phyloP scores from a whole-genome alignment of 2,888 invertebrate species.

The Pristionchus arcanus region DNA sequence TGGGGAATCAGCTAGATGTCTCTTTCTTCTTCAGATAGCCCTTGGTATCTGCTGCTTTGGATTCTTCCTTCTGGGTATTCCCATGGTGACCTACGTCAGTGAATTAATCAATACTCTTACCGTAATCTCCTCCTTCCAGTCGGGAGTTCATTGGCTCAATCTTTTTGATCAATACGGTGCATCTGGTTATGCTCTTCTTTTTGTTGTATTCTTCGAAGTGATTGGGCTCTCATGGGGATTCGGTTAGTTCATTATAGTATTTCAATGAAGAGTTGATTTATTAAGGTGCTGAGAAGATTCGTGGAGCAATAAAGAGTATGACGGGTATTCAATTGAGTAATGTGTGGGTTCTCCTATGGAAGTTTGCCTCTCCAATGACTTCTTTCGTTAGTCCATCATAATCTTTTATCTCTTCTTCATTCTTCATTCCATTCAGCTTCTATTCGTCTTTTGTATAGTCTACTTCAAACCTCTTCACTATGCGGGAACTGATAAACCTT shows the following conservation, averaged over 20 bases:
- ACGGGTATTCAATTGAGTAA: slow-evolving; percentile 87
- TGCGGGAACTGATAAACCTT: slow-evolving; percentile 84
- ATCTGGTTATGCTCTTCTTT: slow-evolving; percentile 88
- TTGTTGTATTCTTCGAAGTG: slow-evolving; percentile 93
- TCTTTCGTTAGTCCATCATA: slow-evolving; percentile 84
- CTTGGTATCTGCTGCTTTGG: slow-evolving; percentile 73
- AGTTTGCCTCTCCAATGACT: slow-evolving; percentile 90
- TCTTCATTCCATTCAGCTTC: slow-evolving; percentile 82
- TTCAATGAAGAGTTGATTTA: slow-evolving; percentile 28
- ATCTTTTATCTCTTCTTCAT: neutral
- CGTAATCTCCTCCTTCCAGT: slow-evolving; percentile 82
- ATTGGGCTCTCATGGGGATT: slow-evolving; percentile 93
- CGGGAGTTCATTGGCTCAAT: slow-evolving; percentile 91
- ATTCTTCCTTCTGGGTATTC: slow-evolving; percentile 77
- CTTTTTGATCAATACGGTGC: slow-evolving; percentile 92
- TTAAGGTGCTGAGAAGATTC: slow-evolving; percentile 84
- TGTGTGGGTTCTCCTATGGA: slow-evolving; percentile 91
- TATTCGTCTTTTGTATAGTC: slow-evolving; percentile 90
- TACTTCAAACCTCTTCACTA: slow-evolving; percentile 87
- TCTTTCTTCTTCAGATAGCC: slow-evolving; percentile 60
- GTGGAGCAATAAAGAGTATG: slow-evolving; percentile 89
- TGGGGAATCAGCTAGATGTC: neutral
- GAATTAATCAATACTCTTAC: neutral
- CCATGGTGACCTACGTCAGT: slow-evolving; percentile 77
- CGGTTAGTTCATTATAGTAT: slow-evolving; percentile 85